Percentiles rank a stretch among this genome's conserved stretches.
Conservation (phyloP, 2,797 vertebrate genomes). For the Phalloptychus januarius region DNA sequence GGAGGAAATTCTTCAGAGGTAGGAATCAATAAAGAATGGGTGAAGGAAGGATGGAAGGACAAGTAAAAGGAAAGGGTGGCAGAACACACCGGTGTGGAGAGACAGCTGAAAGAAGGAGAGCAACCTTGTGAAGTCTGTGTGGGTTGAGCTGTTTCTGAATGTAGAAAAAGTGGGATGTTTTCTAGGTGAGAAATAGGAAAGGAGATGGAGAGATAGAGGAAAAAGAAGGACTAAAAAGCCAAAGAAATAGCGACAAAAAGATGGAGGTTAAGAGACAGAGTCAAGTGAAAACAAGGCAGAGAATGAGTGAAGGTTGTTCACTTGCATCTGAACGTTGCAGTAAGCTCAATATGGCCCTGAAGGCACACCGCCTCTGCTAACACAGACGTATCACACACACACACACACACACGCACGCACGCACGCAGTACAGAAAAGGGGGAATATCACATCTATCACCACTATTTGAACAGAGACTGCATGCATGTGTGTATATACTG, state of each 20-base stretch:
- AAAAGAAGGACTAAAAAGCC: conserved; percentile 21
- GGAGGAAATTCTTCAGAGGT: conserved; percentile 52
- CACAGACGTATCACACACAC: conserved; percentile 63
- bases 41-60: conserved; percentile 63
- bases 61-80: conserved; percentile 54
- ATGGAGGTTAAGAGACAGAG: conserved; percentile 43
- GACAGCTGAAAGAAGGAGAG: conserved; percentile 63
- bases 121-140: conserved; percentile 79
- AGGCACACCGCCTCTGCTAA: conserved; percentile 80
- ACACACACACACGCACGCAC: conserved; percentile 17
- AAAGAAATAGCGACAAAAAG: conserved; percentile 34
- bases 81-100: conserved; percentile 57
- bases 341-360: conserved; percentile 79
- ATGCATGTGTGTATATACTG: conserved; percentile 67
- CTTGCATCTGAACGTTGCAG: conserved; percentile 73
- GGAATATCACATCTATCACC: conserved; percentile 78
- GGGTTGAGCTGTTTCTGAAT: conserved; percentile 74
- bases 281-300: conserved; percentile 54
- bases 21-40: conserved; percentile 65
- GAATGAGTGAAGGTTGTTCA: conserved; percentile 75
- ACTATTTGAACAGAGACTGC: conserved; percentile 74
- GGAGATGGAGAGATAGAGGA: conserved; percentile 24
- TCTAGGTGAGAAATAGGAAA: conserved; percentile 45
- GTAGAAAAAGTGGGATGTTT: conserved; percentile 59
- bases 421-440: conserved; percentile 42